Base-by-base conservation (phyloP, 2,113 vertebrate genomes). In the Lathamus discolor region DNA sequence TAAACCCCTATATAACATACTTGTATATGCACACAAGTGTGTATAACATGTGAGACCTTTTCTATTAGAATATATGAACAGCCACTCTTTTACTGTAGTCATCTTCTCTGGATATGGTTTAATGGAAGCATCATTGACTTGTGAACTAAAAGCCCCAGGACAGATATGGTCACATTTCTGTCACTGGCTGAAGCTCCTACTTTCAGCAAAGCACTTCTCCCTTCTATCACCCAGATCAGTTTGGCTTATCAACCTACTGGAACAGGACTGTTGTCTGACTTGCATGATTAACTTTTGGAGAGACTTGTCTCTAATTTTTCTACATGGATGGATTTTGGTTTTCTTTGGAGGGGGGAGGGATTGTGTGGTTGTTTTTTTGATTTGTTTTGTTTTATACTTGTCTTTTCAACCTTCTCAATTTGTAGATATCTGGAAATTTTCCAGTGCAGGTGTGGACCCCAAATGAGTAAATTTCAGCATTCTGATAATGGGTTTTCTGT, bases 391-490 rank as follows among this genome's bases (percentile, higher is more conserved):
- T 74, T 88, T 14, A 44, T 37, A 20, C 51, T 75, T 89, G 66
- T 75, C 29, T 93, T 88, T 89, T 84, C 55, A 91, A 33, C 39
- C 35, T 44, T 94, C 52, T 89, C n/a, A 76, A 39, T 83, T 76
- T 89, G 44, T 35, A 69, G 39, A 37, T 75, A 10, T 61, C 70
- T 94, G 78, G 79, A 91, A 69, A 44, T 64, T 35, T 87, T 95
- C 70, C 93, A 90, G 66, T 61, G 78, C 92, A 95, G 92, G 87
- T 96, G 85, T 85, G 57, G 70, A 66, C 62, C 55, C 87, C 78
- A 85, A 52, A 35, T 85, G 84, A 85, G 92, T 90, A 94, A 95
- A 96, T 93, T 79, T 85, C 90, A 95, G 62, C 57, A 22, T 89
- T 90, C 62, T 87, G 70, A 82, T 85, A 79, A 85, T 39, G 33